Base-by-base conservation (phyloP, 1,140 invertebrate genomes). In the Ylistrum balloti region DNA sequence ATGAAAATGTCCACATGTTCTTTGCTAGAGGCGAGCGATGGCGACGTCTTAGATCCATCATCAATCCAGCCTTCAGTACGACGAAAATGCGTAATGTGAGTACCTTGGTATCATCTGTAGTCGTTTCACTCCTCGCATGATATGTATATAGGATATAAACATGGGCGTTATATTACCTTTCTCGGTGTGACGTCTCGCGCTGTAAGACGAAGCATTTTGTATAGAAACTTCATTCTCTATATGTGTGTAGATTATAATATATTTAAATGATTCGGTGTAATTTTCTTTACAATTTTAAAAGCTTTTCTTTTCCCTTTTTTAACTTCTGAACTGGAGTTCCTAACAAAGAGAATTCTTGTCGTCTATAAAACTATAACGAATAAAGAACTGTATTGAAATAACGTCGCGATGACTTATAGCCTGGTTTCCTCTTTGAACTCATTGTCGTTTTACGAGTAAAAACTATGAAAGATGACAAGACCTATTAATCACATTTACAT, bases 51-150 rank as follows among this genome's bases (percentile, higher is more conserved):
- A 94, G 97, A 38, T 94, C 95, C 28, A 97, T 97, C 88, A 94
- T 97, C 85, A 97, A 97, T 17, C 97, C 97, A 11, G 96, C 97
- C 11, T 97, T 97, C 93, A 97, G 97, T 0, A 95, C 96, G 2
- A 95, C 96, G 5, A 97, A 97, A 95, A 96, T 97, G 89, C 97
- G 96, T 94, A 96, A 96, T 33, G 97, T 97, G 91, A 86, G 91
- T 91, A 33, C 38, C 15, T 7, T 28, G 32, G 10, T 90, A 74
- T 74, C 56, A 28, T 74, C 56, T 74, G 17, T 74, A 74, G 56
- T 74, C 56, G 56, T 74, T 74, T 74, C 56, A 74, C 56, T 74
- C 56, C 22, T 74, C 56, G 56, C n/a, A 74, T 74, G 56, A 74
- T 74, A 74, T 74, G 56, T 74, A 28, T 74, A 74, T 17, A 74